Conservation (phyloP, 1,140 invertebrate species). For the Steinernema feltiae region DNA sequence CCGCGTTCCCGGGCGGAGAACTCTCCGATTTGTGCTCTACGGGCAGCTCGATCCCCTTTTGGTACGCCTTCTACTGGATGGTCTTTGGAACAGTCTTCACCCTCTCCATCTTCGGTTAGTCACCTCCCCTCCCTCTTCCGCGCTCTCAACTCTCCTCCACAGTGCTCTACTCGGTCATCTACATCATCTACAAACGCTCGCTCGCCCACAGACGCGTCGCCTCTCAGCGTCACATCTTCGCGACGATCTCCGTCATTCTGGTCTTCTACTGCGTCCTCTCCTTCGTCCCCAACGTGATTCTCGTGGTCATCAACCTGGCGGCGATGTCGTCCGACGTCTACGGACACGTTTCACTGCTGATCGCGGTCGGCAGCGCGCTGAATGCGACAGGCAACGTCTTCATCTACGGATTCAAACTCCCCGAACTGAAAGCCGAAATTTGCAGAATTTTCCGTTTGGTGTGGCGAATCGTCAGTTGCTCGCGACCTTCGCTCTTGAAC, state of each 20-base stretch:
- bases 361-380: neutral
- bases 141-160: neutral
- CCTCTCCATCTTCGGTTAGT: neutral
- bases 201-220: neutral
- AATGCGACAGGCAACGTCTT: neutral
- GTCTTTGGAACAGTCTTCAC: neutral
- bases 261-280: neutral
- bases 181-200: neutral
- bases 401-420: slow-evolving; percentile 9
- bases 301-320: neutral
- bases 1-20: neutral
- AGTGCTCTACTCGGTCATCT: neutral
- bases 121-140: neutral
- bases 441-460: neutral
- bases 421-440: neutral
- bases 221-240: neutral
- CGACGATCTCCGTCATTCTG: neutral
- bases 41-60: neutral
- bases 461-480: neutral
- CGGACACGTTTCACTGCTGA: neutral
- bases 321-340: neutral
- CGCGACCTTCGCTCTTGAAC: neutral
- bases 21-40: neutral
- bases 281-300: neutral
- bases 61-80: neutral